Percentiles rank a stretch among this genome's conserved stretches.
Evolutionary conservation across 2,888 invertebrate species (phyloP).

Genomic region (Cheiracanthium punctorium): DNA sequence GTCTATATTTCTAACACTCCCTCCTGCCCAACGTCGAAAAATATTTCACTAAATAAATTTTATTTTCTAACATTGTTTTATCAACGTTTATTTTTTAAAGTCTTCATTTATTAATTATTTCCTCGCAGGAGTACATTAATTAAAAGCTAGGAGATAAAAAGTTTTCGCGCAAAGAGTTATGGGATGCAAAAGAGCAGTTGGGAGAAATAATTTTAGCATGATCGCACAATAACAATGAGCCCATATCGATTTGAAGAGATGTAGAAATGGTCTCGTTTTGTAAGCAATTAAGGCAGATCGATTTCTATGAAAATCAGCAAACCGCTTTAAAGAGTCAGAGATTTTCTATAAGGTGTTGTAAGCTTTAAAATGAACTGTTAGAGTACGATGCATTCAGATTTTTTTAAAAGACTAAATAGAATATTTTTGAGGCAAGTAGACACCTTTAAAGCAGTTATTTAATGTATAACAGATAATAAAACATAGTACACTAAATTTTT

Average conservation of each 20-base stretch:
- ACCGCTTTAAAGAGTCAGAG: neutral
- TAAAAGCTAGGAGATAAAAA: slow-evolving; percentile 45
- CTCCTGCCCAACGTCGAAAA: neutral
- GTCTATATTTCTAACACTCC: too few species aligned
- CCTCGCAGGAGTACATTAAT: slow-evolving; percentile 39
- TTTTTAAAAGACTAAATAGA: too few species aligned
- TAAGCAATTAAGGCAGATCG: slow-evolving; percentile 6
- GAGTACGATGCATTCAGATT: neutral
- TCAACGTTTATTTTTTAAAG: neutral
- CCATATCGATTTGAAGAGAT: slow-evolving; percentile 41
- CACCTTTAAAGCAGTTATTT: too few species aligned
- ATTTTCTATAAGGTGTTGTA: neutral
- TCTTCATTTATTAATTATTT: neutral
- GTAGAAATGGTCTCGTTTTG: slow-evolving; percentile 15
- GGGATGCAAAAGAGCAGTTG: neutral
- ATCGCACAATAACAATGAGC: slow-evolving; percentile 42
- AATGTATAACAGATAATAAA: too few species aligned
- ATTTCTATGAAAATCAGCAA: neutral
- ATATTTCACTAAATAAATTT: neutral
- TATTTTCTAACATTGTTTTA: neutral
- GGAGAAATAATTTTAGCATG: slow-evolving; percentile 51
- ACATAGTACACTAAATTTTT: too few species aligned
- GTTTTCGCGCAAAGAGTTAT: slow-evolving; percentile 2
- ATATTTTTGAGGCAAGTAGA: too few species aligned
- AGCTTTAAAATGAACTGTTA: neutral